Conservation (phyloP, 2,113 vertebrate species). For the Todiramphus saurophagus region DNA sequence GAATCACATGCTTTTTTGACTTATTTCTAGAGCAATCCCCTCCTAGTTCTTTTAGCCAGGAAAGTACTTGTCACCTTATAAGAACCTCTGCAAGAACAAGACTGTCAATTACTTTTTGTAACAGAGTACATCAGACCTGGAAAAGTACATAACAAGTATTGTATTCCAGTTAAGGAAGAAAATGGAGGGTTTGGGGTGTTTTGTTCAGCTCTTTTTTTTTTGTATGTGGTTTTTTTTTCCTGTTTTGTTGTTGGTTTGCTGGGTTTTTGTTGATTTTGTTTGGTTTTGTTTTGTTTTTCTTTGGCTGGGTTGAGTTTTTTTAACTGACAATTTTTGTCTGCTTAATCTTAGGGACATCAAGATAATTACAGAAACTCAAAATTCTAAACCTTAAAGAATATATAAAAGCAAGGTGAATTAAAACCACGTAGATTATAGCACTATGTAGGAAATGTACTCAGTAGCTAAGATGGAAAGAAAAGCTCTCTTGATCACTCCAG, state of each 20-base stretch:
- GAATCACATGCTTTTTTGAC: not conserved
- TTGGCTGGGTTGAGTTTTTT: not conserved
- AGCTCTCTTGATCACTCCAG: not conserved
- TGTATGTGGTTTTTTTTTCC: no score
- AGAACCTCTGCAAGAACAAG: not conserved
- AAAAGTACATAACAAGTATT: not conserved
- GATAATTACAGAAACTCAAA: not conserved
- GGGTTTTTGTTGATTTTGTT: not conserved
- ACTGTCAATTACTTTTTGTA: not conserved
- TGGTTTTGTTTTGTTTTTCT: no score
- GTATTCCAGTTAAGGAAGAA: not conserved
- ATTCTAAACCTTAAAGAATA: not conserved
- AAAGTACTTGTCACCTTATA: conserved; percentile 8
- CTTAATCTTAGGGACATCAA: not conserved
- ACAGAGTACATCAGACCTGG: not conserved
- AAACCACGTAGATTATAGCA: not conserved
- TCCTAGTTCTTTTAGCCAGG: not conserved
- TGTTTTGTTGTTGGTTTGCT: not conserved
- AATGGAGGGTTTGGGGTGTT: not conserved
- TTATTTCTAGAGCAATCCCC: conserved; percentile 16
- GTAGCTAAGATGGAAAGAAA: not conserved
- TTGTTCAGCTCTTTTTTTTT: no score
- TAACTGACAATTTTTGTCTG: not conserved
- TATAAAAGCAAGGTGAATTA: not conserved
- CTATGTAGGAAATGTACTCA: not conserved